Base-by-base conservation (phyloP, 2,113 vertebrate species). In the Tamias sibiricus region DNA sequence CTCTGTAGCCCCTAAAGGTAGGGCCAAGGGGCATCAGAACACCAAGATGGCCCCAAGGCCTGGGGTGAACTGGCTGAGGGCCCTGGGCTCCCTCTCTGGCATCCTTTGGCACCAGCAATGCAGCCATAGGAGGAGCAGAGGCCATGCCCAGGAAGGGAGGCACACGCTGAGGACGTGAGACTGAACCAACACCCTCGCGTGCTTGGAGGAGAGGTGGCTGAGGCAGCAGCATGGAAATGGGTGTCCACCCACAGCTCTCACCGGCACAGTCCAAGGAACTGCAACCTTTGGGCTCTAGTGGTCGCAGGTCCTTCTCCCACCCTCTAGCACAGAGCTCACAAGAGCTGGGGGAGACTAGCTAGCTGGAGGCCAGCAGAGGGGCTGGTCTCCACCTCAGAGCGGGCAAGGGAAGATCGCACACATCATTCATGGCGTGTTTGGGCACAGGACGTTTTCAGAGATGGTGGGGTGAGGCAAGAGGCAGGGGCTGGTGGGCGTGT, bases 1-100 rank as follows among this genome's bases (percentile, higher is more conserved):
- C 28, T 64, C 37, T 47, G 16, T 26, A 77, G 40, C 44, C 28
- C 13, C 3, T 10, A 35, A 19, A 11, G 24, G 57, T 8, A 9
- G 10, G 6, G 20, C 3, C 8, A 6, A 19, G 20, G 49, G 30
- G 30, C 2, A 8, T 0, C 47, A 37, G 35, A 62, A 9, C 66
- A 80, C 16, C 8, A 37, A 11, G 47, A 37, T 71, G 42, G 16
- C 83, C 22, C 1, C 9, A 6, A 66, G 30, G 13, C n/a, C 54
- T 52, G 49, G 19, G 24, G 35, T 14, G n/a, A 89, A 11, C 40
- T 17, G 0, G 13, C 2, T 32, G 13, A 16, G 16, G 62, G 40
- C 44, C 54, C 24, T 57, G 17, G 35, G 62, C 20, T 85, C 54
- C n/a, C 26, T 62, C 20, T 26, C 32, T 90, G 66, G 8, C 44